Evolutionary conservation across 35 echinoderm and acorn worm genomes (phyloP).

Genomic region (Apostichopus parvimensis): DNA sequence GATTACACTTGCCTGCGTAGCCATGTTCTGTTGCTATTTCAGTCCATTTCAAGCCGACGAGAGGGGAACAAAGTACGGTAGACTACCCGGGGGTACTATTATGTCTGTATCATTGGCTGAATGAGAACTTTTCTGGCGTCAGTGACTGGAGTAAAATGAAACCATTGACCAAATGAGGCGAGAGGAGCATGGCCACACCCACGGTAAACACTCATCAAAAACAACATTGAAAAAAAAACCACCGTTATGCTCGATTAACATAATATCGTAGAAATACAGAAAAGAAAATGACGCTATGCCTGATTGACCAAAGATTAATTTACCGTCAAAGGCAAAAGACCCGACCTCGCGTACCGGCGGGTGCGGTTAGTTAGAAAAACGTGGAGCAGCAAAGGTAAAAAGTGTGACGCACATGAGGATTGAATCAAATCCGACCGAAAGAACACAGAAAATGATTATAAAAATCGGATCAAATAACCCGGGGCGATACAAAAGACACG

Average conservation of each 20-base stretch:
- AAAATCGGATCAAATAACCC: slow-evolving; percentile 49
- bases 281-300: not conserved
- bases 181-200: not conserved
- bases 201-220: not conserved
- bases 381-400: not conserved
- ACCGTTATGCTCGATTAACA: slow-evolving; percentile 9
- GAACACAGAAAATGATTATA: slow-evolving; percentile 27
- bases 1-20: too few relatives aligned
- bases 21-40: too few relatives aligned
- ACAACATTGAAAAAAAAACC: not conserved
- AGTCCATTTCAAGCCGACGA: too few relatives aligned
- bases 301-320: not conserved
- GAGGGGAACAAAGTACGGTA: too few relatives aligned
- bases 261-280: not conserved
- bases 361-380: not conserved
- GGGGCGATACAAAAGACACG: slow-evolving; percentile 6
- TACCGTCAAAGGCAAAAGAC: not conserved
- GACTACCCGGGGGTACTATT: too few relatives aligned
- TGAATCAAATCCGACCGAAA: slow-evolving; percentile 10
- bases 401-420: not conserved
- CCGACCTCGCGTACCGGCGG: not conserved
- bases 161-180: slow-evolving; percentile 20
- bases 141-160: not conserved
- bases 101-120: too few relatives aligned
- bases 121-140: not conserved